These are phyloP conservation scores for Notothenia rossii DNA, from an alignment of 2,113 vertebrate genomes.

Conservation along the genomic window DNA sequence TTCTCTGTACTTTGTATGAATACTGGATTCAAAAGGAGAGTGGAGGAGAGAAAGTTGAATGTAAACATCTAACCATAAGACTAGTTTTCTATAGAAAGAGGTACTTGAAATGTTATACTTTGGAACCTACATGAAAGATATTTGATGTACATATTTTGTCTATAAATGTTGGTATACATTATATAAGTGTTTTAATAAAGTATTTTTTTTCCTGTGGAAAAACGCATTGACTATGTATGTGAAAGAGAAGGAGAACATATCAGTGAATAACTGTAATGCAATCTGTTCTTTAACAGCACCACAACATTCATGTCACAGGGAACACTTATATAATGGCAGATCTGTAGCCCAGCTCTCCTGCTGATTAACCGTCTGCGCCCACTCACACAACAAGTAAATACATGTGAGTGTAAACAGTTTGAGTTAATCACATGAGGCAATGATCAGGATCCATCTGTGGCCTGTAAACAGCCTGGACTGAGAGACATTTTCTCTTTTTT, in stretches of 20 bases:
- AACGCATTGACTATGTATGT: conserved; percentile 25
- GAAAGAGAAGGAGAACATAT: conserved; percentile 12
- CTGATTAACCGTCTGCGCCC: conserved; percentile 49
- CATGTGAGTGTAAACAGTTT: conserved; percentile 29
- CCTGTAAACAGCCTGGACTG: conserved; percentile 13
- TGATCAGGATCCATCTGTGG: conserved; percentile 26
- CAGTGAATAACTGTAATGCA: conserved; percentile 3
- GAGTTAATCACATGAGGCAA: conserved; percentile 33
- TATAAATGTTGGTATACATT: conserved; percentile 93
- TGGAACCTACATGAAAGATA: conserved; percentile 92
- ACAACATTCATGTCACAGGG: conserved; percentile 41
- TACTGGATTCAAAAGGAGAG: conserved; percentile 86
- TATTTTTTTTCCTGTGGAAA: conserved; percentile 94
- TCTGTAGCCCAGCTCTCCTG: conserved; percentile 42
- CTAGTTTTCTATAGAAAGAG: conserved; percentile 94
- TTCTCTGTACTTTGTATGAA: conserved; percentile 89
- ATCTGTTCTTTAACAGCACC: conserved; percentile 4
- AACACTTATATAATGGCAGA: conserved; percentile 59
- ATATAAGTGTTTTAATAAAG: conserved; percentile 95
- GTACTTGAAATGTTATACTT: conserved; percentile 97
- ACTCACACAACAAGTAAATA: conserved; percentile 39
- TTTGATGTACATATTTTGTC: conserved; percentile 99
- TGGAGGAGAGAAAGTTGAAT: conserved; percentile 91
- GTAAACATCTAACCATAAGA: conserved; percentile 91
- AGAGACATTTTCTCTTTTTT: neutral